These are phyloP conservation scores for Hyposmocoma kahamanoa DNA, from an alignment of 1,140 invertebrate genomes.

Conservation along the genomic window DNA sequence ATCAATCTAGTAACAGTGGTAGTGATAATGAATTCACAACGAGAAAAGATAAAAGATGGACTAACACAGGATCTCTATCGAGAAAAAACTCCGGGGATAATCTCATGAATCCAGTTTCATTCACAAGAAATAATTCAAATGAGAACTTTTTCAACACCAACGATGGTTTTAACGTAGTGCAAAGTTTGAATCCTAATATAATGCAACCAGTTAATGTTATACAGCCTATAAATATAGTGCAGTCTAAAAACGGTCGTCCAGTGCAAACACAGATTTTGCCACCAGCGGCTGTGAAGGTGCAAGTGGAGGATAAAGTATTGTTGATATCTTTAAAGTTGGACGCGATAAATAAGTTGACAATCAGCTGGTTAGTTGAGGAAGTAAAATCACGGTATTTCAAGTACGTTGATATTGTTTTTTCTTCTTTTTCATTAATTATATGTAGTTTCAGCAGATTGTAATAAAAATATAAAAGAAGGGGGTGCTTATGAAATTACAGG, in stretches of 20 bases:
- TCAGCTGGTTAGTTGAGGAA: constrained; percentile 82
- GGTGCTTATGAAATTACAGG: too few relatives aligned
- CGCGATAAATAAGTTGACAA: constrained; percentile 75
- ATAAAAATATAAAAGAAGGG: too few relatives aligned
- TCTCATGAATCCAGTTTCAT: constrained; percentile 19
- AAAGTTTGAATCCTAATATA: constrained; percentile 53
- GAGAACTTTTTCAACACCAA: constrained; percentile 21
- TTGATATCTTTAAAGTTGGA: constrained; percentile 77
- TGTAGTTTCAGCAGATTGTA: too few relatives aligned
- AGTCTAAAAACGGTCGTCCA: constrained; percentile 51
- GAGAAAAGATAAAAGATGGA: constrained; percentile 17
- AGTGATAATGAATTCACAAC: constrained; percentile 47
- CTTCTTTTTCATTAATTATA: too few relatives aligned
- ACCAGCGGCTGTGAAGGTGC: constrained; percentile 75
- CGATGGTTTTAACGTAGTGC: constrained; percentile 49
- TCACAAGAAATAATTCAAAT: constrained; percentile 38
- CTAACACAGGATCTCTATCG: constrained; percentile 29
- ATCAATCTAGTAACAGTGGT: constrained; percentile 53
- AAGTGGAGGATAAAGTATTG: constrained; percentile 77
- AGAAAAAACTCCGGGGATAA: constrained; percentile 48
- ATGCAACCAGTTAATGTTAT: constrained; percentile 54
- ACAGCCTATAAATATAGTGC: constrained; percentile 62
- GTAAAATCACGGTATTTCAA: constrained; percentile 81
- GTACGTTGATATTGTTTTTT: constrained; percentile 50
- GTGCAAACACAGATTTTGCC: constrained; percentile 55